Evolutionary conservation across 2,888 invertebrate genomes (phyloP).

Genomic region (Pantelozetes paolii): DNA sequence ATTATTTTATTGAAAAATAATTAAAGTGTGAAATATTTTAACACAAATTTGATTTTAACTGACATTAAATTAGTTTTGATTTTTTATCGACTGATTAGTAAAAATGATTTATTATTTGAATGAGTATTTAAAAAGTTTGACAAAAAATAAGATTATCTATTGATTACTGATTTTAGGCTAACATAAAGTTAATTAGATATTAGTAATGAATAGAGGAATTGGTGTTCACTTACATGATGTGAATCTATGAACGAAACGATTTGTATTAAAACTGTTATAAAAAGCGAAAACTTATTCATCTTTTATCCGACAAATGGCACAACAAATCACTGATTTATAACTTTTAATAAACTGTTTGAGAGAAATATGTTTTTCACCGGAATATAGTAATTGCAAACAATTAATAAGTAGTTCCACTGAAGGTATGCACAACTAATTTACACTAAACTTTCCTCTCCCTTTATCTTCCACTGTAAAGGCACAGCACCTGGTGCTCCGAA

Average conservation of each 20-base stretch:
- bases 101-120: too few species aligned
- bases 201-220: too few species aligned
- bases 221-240: conserved; percentile 19
- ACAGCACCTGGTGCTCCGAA: background rate
- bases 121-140: too few species aligned
- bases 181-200: too few species aligned
- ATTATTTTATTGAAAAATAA: too few species aligned
- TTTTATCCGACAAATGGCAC: background rate
- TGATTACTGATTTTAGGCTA: too few species aligned
- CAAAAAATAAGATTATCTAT: too few species aligned
- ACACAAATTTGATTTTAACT: too few species aligned
- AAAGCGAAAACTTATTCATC: conserved; percentile 1
- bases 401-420: background rate
- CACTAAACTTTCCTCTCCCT: background rate
- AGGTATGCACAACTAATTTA: conserved; percentile 16
- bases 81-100: too few species aligned
- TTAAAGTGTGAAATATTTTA: too few species aligned
- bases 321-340: background rate
- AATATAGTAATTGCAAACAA: background rate
- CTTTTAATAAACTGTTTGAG: background rate
- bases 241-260: background rate
- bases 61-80: too few species aligned
- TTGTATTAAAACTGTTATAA: background rate
- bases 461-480: background rate
- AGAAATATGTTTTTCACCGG: background rate